Base-by-base conservation (phyloP, 35 echinoderm and acorn worm species). In the Ophioderma brevispina region DNA sequence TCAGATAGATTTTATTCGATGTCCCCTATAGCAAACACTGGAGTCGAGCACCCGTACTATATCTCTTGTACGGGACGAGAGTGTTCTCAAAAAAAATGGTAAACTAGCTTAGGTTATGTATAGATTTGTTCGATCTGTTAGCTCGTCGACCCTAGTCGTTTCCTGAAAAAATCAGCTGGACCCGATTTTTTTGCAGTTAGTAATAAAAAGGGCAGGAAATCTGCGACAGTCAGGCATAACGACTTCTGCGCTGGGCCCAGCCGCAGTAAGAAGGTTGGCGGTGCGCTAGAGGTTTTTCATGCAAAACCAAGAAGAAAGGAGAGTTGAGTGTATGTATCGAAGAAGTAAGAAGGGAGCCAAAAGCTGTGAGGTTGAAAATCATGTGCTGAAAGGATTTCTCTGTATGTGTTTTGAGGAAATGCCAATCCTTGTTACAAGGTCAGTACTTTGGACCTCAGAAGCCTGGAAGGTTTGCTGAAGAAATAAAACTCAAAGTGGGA, bases 81-180 rank as follows among this genome's bases (percentile, higher is more conserved):
- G 59, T 25, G 10, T 70, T 70, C 28, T 6, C 23, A 70, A 8
- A 70, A 70, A 70, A 70, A 70, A 70, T 13, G 59, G 15, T 25
- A 18, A 52, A 52, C 46, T 25, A 70, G 59, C 28, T 25, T 25
- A 70, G 59, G 59, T 70, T 70, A 70, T 8, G 6, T 70, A 70
- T 70, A 70, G 59, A 70, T 70, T 30, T 18, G 59, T 70, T 70
- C 59, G 59, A 70, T 70, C 59, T 70, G 28, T 70, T 25, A 25
- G 17, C 28, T 70, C 17, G 59, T 70, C 15, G 28, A 70, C 59
- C 59, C 59, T 8, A 70, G 59, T 70, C 59, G 28, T 70, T 70
- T 70, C 59, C 59, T 70, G 28, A 6, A 70, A 70, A 70, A 70
- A 70, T 70, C 59, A 70, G 59, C 59, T 70, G 59, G 59, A 70